These are phyloP conservation scores for Notamacropus eugenii DNA, from an alignment of 2,797 vertebrate genomes.

Conservation along the genomic window DNA sequence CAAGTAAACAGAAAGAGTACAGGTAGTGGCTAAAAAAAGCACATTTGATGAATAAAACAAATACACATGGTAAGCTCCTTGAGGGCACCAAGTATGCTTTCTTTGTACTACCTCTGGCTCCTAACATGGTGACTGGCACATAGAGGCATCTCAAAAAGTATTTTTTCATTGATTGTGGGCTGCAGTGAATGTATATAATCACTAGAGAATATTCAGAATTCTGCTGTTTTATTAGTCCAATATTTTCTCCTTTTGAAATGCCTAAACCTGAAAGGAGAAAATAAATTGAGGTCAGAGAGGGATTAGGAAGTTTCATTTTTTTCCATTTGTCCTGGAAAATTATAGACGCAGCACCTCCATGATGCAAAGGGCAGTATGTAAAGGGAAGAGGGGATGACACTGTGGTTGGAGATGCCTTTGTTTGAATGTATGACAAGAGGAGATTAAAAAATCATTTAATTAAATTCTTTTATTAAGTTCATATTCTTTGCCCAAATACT, in stretches of 20 bases:
- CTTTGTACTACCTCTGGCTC: not conserved
- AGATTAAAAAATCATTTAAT: slow-evolving; percentile 14
- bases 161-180: not conserved
- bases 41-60: not conserved
- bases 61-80: not conserved
- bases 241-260: slow-evolving; percentile 20
- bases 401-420: slow-evolving; percentile 13
- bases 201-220: not conserved
- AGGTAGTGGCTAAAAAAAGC: not conserved
- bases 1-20: not conserved
- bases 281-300: slow-evolving; percentile 13
- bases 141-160: not conserved
- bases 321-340: slow-evolving; percentile 27
- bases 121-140: not conserved
- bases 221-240: not conserved
- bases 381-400: slow-evolving; percentile 29
- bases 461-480: slow-evolving; percentile 33
- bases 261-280: slow-evolving; percentile 10
- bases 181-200: not conserved
- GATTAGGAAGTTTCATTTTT: not conserved
- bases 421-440: slow-evolving; percentile 26
- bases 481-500: slow-evolving; percentile 10
- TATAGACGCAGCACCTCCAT: not conserved
- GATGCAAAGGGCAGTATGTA: not conserved
- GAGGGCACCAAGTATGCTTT: not conserved